Evolutionary conservation across 2,888 invertebrate species (phyloP).

Genomic region (Cerceris rybyensis): DNA sequence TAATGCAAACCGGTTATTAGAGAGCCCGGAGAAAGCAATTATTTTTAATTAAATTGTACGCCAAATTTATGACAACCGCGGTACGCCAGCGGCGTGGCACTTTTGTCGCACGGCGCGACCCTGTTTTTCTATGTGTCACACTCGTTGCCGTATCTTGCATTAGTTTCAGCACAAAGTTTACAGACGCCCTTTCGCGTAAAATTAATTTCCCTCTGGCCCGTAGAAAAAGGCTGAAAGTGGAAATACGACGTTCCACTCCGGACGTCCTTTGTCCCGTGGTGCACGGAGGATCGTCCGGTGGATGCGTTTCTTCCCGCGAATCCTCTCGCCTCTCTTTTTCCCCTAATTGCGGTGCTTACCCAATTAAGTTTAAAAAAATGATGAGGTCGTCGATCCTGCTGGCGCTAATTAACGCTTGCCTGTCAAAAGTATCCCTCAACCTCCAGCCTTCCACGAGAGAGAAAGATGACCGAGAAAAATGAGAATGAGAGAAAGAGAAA

Average conservation of each 20-base stretch:
- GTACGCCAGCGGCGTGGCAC: not conserved
- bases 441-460: not conserved
- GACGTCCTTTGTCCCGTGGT: slow-evolving; percentile 40
- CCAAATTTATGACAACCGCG: slow-evolving; percentile 13
- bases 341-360: slow-evolving; percentile 58
- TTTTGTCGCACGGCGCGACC: slow-evolving; percentile 25
- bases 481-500: not conserved
- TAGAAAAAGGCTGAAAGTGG: not conserved
- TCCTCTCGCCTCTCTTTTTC: not conserved
- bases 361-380: slow-evolving; percentile 62
- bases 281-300: slow-evolving; percentile 39
- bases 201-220: slow-evolving; percentile 47
- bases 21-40: slow-evolving; percentile 29
- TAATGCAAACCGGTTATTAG: not conserved
- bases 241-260: slow-evolving; percentile 19
- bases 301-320: slow-evolving; percentile 17
- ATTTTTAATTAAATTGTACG: slow-evolving; percentile 39
- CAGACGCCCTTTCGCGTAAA: slow-evolving; percentile 42
- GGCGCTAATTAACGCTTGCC: slow-evolving; percentile 70
- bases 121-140: slow-evolving; percentile 10
- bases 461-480: not conserved
- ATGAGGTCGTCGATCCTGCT: slow-evolving; percentile 52
- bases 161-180: slow-evolving; percentile 27
- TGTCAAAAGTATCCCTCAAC: slow-evolving; percentile 59
- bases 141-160: slow-evolving; percentile 34